Base-by-base conservation (phyloP, 2,797 vertebrate species). In the Syndactyla subalaris region DNA sequence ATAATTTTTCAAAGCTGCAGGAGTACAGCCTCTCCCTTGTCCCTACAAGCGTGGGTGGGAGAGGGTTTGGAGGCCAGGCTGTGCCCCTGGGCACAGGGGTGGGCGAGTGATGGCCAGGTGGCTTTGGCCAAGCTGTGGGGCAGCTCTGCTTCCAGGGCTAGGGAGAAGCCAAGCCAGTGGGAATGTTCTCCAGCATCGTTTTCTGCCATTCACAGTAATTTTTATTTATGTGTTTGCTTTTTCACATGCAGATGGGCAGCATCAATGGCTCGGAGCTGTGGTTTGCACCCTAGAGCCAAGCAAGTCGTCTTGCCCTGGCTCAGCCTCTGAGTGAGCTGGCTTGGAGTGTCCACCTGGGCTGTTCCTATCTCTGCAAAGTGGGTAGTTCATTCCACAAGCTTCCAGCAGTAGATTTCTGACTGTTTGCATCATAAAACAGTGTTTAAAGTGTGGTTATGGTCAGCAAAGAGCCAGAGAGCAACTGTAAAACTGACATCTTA, bases 11-110 rank as follows among this genome's bases (percentile, higher is more conserved):
- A 12, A 32, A 46, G 81, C 74, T 89, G 62, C 70, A 38, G 65
- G 27, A 8, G 7, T 26, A 90, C 92, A 95, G 65, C 86, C 57
- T 76, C 39, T 82, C 67, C 80, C 80, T 96, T 96, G 92, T 96
- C 86, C 92, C 70, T 23, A 19, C 46, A n/a, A 2, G 18, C 11
- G 21, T 74, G 93, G 94, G 88, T 94, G 94, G 91, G 82, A 92
- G 73, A 63, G 54, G 85, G 62, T 79, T 85, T 82, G 63, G 48
- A 92, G 78, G 43, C 78, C 81, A 85, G 67, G 61, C 66, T 43
- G 36, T 27, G 13, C 45, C 14, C 66, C 36, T 18, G 2, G 75
- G 49, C 39, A 0, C 3, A 46, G 87, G 59, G 92, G 88, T 87
- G 95, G 93, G 89, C 46, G 21, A 84, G 51, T 2, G 7, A n/a